Evolutionary conservation across 92 coral and sea anemone species (phyloP).

Genomic region (Palythoa heliodiscus): DNA sequence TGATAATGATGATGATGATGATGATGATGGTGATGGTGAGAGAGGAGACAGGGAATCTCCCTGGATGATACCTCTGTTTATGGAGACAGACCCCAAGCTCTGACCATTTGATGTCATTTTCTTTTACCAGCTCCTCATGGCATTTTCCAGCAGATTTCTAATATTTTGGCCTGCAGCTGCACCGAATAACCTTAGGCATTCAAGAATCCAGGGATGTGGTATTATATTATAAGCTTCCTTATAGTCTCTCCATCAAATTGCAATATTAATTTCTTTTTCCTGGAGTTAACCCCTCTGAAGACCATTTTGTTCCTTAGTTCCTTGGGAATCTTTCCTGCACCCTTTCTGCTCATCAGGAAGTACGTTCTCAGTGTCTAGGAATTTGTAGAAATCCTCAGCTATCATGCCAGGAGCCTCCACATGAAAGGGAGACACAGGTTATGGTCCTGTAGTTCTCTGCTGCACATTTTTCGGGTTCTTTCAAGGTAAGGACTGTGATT

Average conservation of each 20-base stretch:
- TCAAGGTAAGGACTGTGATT: conserved; percentile 28
- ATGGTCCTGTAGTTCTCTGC: conserved; percentile 12
- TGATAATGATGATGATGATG: too few species aligned
- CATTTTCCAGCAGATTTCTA: neutral
- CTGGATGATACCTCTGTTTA: neutral
- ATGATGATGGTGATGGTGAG: too few species aligned
- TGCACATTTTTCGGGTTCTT: neutral
- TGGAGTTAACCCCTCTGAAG: neutral
- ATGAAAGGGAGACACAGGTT: conserved; percentile 8
- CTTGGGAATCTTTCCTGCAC: neutral
- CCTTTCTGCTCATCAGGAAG: neutral
- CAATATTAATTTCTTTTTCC: too few species aligned
- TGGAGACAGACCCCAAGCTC: conserved; percentile 14
- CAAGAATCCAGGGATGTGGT: too few species aligned
- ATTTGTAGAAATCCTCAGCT: neutral
- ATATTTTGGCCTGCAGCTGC: conserved; percentile 38
- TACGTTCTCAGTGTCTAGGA: neutral
- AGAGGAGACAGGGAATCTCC: too few species aligned
- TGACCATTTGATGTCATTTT: conserved; percentile 19
- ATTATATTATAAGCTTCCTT: too few species aligned
- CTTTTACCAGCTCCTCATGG: conserved; percentile 32
- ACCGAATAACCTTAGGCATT: conserved; percentile 15
- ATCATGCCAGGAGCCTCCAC: neutral
- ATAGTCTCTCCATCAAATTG: too few species aligned
- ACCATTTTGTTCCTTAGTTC: neutral